Conservation (phyloP, 2,888 invertebrate genomes). For the Notodonta dromedarius region DNA sequence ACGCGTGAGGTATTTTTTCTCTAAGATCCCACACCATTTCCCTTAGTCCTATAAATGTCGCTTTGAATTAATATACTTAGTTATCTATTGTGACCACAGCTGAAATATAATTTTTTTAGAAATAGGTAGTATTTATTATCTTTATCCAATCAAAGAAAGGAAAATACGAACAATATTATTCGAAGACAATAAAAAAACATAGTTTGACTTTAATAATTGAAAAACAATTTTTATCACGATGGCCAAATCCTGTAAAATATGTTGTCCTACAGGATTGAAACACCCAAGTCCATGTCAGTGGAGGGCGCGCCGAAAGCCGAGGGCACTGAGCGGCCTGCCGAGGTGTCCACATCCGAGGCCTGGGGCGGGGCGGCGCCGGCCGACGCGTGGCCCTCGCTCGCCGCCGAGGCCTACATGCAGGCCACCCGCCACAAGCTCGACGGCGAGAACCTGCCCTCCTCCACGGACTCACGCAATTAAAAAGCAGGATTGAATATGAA, state of each 20-base stretch:
- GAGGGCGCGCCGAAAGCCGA: conserved; percentile 64
- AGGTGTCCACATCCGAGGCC: conserved; percentile 75
- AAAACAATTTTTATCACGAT: too few species aligned
- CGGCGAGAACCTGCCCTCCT: conserved; percentile 77
- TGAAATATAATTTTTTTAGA: too few species aligned
- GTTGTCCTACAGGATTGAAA: conserved; percentile 67
- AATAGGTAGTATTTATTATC: too few species aligned
- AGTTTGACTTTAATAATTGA: too few species aligned
- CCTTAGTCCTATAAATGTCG: conserved; percentile 18
- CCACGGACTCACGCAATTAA: conserved; percentile 78
- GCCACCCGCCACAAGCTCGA: conserved; percentile 75
- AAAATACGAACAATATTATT: too few species aligned
- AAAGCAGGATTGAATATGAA: background rate
- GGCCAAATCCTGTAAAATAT: too few species aligned
- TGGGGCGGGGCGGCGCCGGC: conserved; percentile 58
- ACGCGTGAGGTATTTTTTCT: conserved; percentile 80
- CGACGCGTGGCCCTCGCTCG: conserved; percentile 67
- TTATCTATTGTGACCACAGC: background rate
- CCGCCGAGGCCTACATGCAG: conserved; percentile 74
- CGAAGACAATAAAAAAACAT: too few species aligned
- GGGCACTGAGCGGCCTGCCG: conserved; percentile 68
- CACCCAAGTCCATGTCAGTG: conserved; percentile 75
- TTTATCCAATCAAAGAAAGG: too few species aligned
- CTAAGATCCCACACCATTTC: conserved; percentile 37
- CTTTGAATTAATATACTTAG: conserved; percentile 9